These are phyloP conservation scores for Whitmania pigra DNA, from an alignment of 1,140 invertebrate genomes.

Conservation along the genomic window DNA sequence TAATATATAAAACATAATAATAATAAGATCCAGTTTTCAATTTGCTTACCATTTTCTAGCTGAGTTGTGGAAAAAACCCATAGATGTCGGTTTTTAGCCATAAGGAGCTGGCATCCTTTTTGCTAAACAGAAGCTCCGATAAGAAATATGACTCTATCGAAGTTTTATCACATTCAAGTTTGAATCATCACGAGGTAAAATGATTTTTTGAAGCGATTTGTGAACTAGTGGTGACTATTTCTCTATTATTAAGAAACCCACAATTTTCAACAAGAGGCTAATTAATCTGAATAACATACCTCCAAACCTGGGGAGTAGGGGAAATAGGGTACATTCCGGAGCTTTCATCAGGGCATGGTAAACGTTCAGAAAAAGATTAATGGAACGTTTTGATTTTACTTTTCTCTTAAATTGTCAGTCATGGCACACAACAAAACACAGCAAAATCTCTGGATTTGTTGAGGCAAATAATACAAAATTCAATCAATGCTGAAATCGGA, in stretches of 20 bases:
- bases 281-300: constrained; percentile 1
- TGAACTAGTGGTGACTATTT: background rate
- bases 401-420: constrained; percentile 27
- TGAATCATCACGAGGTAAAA: background rate
- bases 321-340: background rate
- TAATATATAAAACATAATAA: too few species aligned
- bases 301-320: background rate
- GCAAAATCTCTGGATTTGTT: constrained; percentile 61
- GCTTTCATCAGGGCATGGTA: background rate
- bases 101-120: constrained; percentile 1
- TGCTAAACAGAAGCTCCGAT: background rate
- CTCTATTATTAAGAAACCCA: background rate
- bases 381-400: background rate
- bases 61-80: too few species aligned
- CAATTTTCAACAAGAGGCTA: constrained; percentile 11
- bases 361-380: background rate
- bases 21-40: too few species aligned
- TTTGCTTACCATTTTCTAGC: too few species aligned
- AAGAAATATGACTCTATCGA: background rate
- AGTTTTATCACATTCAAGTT: background rate
- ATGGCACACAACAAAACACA: constrained; percentile 44
- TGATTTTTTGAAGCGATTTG: background rate
- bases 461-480: constrained; percentile 58
- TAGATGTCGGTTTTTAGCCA: background rate
- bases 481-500: constrained; percentile 64